These are phyloP conservation scores for Conus canariensis DNA, from an alignment of 2,888 invertebrate genomes.

Conservation along the genomic window DNA sequence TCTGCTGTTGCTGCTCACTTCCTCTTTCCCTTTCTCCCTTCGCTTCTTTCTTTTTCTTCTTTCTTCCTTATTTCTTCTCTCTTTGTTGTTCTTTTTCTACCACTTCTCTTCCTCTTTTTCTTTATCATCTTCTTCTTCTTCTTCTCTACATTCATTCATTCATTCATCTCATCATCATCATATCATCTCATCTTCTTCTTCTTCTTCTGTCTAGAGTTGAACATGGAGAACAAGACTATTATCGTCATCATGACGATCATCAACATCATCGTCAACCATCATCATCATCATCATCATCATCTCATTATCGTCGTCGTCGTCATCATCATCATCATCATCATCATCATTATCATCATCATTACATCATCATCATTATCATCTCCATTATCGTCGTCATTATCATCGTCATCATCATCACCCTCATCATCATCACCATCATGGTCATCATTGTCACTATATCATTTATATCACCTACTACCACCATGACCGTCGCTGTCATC, in stretches of 20 bases:
- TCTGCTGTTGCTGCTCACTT: not conserved
- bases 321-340: not conserved
- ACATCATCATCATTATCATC: no score
- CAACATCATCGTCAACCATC: no score
- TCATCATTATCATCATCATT: no score
- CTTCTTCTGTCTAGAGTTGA: not conserved
- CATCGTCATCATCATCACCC: not conserved
- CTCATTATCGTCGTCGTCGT: not conserved
- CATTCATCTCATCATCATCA: no score
- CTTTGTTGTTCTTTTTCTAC: not conserved
- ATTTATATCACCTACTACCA: no score
- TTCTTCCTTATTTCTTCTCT: not conserved
- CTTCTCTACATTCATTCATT: no score
- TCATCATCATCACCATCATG: constrained; percentile 5
- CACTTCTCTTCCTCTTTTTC: not conserved
- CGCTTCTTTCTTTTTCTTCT: not conserved
- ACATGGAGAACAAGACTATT: no score
- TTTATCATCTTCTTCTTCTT: not conserved
- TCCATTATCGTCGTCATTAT: no score
- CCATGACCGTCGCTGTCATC: no score
- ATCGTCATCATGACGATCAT: not conserved
- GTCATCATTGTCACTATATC: not conserved
- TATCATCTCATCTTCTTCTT: not conserved
- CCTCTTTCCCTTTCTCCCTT: not conserved
- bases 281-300: constrained; percentile 9